Base-by-base conservation (phyloP, 2,797 vertebrate species). In the Pseudochromis fuscus region DNA sequence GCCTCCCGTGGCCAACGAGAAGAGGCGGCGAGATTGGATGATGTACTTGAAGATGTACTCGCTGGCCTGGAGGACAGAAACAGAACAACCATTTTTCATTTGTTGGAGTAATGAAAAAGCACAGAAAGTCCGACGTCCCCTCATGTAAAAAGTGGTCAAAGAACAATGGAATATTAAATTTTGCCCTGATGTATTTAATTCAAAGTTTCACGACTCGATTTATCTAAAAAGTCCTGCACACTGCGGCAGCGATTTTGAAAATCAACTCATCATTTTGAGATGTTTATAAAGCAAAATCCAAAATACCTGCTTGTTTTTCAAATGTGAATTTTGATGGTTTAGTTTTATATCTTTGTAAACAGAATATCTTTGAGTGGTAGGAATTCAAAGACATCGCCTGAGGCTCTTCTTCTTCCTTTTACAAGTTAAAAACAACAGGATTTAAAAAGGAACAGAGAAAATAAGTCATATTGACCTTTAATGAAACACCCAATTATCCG, bases 41-140 rank as follows among this genome's bases (percentile, higher is more conserved):
- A 99, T 99, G 72, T 98, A 99, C 87, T 99, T 99, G 90, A 99
- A 99, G 90, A 99, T 97, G 91, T 99, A 99, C 88, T 99, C 97
- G 15, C 97, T 97, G 44, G 98, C 96, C 98, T 99, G 78, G 2
- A 88, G 87, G 63, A 62, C 1, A 40, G 13, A 68, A n/a, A n/a
- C n/a, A 31, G 18, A 23, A n/a, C 1, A 51, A 24, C 9, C 5
- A 42, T 55, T 76, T 15, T 31, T 56, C 42, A 25, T 46, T 56
- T 71, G 56, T n/a, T 4, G 1, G 19, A n/a, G 19, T 48, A 33
- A 63, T 52, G 15, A 33, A 46, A 63, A 66, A 44, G 7, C 11
- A 55, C 4, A 21, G 7, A 2, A 2, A 61, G 49, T 24, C 27
- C 12, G 18, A 45, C 1, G 35, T 63, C n/a, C 19, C 4, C 28